Base-by-base conservation (phyloP, 2,797 vertebrate genomes). In the Xiphophorus birchmanni region DNA sequence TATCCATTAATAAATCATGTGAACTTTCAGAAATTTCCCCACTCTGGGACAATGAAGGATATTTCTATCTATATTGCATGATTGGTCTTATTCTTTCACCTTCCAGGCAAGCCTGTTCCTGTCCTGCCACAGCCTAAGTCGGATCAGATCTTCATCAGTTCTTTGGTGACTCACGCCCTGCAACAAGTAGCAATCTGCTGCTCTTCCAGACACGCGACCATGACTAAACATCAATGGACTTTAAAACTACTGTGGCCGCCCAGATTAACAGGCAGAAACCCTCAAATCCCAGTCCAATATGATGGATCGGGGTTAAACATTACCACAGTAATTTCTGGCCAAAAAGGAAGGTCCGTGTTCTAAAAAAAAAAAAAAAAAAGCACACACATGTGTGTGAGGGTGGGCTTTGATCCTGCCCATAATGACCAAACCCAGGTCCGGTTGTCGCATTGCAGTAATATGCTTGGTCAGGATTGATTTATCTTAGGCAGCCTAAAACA, bases 231-330 rank as follows among this genome's bases (percentile, higher is more conserved):
- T 86, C 83, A 88, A 37, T 23, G 75, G 29, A 73, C 74, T 81
- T 90, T 88, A 88, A 90, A 91, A 87, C 90, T 93, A 88, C 90
- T 90, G 92, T 89, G 91, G 93, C 90, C 80, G 73, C 84, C 73
- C 73, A 81, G 82, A 90, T 92, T 90, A 92, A 78, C 90, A 84
- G 76, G 78, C 75, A 88, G 50, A 90, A 89, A 83, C 74, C 75
- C 44, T 87, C 78, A 85, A 90, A 88, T 67, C 86, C 42, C 82
- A 86, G 88, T 86, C 84, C 86, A 89, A 89, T 78, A 82, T 90
- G 89, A 94, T 89, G 87, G 73, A 83, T 82, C 81, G 48, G 75
- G 40, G 58, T 82, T 80, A 83, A 86, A 84, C 88, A 87, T 86
- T 84, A 85, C 78, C 75, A 72, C 75, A 77, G 69, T 73, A 80